Percentiles rank a stretch among this genome's conserved stretches.
These are phyloP conservation scores for Agriotes lineatus DNA, from an alignment of 2,888 invertebrate species.

Conservation along the genomic window DNA sequence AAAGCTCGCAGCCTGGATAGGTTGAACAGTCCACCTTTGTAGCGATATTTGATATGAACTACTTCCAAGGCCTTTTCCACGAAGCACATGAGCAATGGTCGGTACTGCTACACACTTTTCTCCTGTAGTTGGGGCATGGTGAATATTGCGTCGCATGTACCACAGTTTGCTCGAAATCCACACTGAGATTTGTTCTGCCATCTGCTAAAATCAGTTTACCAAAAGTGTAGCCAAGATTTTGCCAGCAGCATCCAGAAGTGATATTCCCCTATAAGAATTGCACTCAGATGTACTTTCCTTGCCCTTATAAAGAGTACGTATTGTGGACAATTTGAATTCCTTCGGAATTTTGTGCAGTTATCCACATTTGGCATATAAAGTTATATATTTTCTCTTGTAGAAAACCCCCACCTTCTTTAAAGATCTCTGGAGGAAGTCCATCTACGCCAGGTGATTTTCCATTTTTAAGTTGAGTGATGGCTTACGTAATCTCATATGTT, in stretches of 20 bases:
- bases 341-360: background rate
- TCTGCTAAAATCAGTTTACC: background rate
- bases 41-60: background rate
- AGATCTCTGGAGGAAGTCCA: background rate
- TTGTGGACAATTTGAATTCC: background rate
- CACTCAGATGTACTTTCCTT: slow-evolving; percentile 1
- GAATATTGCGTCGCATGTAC: background rate
- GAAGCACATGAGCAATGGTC: background rate
- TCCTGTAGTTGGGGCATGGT: background rate
- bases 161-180: background rate
- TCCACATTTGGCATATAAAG: background rate
- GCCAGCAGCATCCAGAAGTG: background rate
- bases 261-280: background rate
- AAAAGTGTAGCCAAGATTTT: background rate
- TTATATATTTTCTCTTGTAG: background rate
- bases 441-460: background rate
- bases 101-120: background rate
- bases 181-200: background rate
- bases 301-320: background rate
- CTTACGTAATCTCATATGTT: background rate
- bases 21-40: background rate
- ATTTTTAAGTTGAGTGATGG: background rate
- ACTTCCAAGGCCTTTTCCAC: background rate
- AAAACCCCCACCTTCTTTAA: background rate
- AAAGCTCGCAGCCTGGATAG: background rate